A percentile compares a stretch with the other conserved stretches of the same genome.
Evolutionary conservation across 2,113 vertebrate species (phyloP).

Genomic region (Stercorarius parasiticus): DNA sequence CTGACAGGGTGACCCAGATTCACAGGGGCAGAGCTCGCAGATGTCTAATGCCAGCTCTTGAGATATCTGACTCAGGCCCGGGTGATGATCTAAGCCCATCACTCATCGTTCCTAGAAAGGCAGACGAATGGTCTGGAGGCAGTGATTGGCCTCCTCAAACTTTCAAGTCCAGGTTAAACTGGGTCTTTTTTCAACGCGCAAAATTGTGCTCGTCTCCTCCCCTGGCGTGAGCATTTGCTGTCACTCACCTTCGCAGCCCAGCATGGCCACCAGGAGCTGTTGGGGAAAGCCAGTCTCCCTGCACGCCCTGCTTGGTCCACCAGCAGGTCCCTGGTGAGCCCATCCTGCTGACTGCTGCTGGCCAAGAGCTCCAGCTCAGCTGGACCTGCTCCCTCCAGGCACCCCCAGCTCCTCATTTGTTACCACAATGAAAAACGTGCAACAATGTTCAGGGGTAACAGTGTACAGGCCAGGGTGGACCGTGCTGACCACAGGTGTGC

Average conservation of each 20-base stretch:
- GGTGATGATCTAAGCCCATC: conserved; percentile 13
- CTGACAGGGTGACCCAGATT: neutral
- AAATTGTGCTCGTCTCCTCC: rapidly evolving
- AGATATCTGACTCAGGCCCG: neutral
- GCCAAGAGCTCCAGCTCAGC: neutral
- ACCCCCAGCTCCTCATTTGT: neutral
- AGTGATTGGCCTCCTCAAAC: neutral
- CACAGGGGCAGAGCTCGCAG: neutral
- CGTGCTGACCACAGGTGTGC: rapidly evolving
- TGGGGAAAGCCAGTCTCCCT: neutral
- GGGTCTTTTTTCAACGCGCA: neutral
- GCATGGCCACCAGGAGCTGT: neutral
- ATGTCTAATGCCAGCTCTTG: neutral
- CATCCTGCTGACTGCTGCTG: neutral
- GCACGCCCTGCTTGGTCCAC: neutral
- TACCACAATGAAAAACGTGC: neutral
- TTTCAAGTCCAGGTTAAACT: neutral
- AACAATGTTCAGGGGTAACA: rapidly evolving
- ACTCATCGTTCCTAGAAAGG: conserved; percentile 26
- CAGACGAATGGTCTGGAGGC: neutral
- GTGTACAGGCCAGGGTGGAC: neutral
- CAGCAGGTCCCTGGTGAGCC: neutral
- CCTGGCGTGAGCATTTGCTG: rapidly evolving
- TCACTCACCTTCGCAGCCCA: rapidly evolving
- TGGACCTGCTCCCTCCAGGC: neutral